These are phyloP conservation scores for Ichneumoninae sp. DNA, from an alignment of 2,888 invertebrate species.

Conservation along the genomic window DNA sequence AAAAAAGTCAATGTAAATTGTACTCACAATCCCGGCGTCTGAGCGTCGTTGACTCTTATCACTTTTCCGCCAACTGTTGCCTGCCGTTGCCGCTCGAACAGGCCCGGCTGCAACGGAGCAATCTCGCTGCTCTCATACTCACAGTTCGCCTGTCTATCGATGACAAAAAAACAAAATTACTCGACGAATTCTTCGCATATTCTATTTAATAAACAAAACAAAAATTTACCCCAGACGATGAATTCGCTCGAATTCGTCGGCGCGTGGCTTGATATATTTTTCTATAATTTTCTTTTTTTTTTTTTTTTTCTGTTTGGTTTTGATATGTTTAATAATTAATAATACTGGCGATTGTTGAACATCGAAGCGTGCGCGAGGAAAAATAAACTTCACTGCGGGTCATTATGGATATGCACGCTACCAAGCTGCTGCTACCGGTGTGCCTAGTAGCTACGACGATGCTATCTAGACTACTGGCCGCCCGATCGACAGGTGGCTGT, in stretches of 20 bases:
- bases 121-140: slow-evolving; percentile 19
- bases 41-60: slow-evolving; percentile 4
- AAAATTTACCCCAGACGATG: not conserved
- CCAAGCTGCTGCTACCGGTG: slow-evolving; percentile 41
- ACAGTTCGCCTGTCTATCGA: slow-evolving; percentile 1
- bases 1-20: not conserved
- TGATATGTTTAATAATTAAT: not conserved
- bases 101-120: not conserved
- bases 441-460: slow-evolving; percentile 56
- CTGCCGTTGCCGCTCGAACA: slow-evolving; percentile 1
- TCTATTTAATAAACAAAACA: not conserved
- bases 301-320: not conserved
- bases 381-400: slow-evolving; percentile 47
- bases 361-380: not conserved
- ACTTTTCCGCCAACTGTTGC: slow-evolving; percentile 8
- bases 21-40: slow-evolving; percentile 45
- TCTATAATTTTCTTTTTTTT: too few species aligned
- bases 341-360: not conserved
- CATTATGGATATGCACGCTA: slow-evolving; percentile 1
- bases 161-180: slow-evolving; percentile 5
- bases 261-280: too few species aligned
- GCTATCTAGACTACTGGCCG: slow-evolving; percentile 66
- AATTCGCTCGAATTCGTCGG: not conserved
- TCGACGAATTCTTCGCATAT: not conserved
- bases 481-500: slow-evolving; percentile 72